These are phyloP conservation scores for Pipistrellus nathusii DNA, from an alignment of 2,797 vertebrate species.

Conservation along the genomic window DNA sequence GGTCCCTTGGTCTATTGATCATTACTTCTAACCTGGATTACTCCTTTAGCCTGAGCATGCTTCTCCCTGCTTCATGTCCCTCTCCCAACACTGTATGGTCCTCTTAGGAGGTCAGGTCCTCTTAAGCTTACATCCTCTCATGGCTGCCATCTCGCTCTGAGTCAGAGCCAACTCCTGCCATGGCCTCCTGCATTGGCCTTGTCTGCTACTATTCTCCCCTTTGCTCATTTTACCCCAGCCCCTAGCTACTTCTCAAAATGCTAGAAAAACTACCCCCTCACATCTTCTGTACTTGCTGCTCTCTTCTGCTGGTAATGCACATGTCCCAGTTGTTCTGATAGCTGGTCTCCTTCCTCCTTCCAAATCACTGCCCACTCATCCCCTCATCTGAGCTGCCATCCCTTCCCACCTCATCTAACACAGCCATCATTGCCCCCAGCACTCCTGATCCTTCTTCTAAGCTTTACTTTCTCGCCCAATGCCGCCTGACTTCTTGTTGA, in stretches of 20 bases:
- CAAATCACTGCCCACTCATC: neutral
- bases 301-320: neutral
- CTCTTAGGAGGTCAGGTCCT: neutral
- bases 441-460: neutral
- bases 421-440: rapidly evolving
- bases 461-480: neutral
- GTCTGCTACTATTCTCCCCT: neutral
- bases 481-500: neutral
- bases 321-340: neutral
- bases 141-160: neutral
- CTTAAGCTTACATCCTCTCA: neutral
- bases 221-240: neutral
- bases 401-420: too few species aligned
- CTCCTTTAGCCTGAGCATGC: neutral
- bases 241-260: neutral
- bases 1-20: neutral
- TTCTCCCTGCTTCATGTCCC: neutral
- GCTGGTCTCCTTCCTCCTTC: neutral
- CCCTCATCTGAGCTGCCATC: neutral
- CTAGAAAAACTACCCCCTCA: neutral
- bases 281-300: neutral
- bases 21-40: neutral
- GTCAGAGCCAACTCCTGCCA: neutral
- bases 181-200: neutral
- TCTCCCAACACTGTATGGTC: neutral